Evolutionary conservation across 2,888 invertebrate genomes (phyloP).

Genomic region (Shargacucullia verbasci): DNA sequence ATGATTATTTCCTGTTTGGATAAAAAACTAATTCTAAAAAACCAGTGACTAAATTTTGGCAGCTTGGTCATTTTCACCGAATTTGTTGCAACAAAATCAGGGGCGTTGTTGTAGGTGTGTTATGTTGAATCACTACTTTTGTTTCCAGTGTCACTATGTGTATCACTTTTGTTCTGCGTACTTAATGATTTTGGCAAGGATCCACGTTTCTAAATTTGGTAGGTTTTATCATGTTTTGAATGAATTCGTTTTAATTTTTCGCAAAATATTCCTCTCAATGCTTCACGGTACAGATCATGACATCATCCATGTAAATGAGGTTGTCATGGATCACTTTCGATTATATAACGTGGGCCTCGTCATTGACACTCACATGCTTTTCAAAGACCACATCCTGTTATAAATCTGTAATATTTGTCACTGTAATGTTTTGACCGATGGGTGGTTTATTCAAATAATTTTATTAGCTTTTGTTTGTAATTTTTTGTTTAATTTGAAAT

Average conservation of each 20-base stretch:
- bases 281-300: conserved; percentile 49
- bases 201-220: conserved; percentile 30
- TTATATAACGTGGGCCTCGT: conserved; percentile 54
- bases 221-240: conserved; percentile 10
- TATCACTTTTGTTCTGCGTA: conserved; percentile 19
- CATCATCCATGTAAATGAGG: conserved; percentile 69
- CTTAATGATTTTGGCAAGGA: conserved; percentile 16
- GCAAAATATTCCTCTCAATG: conserved; percentile 15
- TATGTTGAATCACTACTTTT: conserved; percentile 54
- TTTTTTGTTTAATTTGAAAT: background rate
- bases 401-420: conserved; percentile 11
- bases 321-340: conserved; percentile 60
- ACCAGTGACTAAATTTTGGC: conserved; percentile 43
- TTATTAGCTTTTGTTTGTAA: background rate
- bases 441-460: conserved; percentile 1
- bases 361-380: conserved; percentile 25
- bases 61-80: conserved; percentile 46
- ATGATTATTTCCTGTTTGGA: conserved; percentile 36
- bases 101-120: conserved; percentile 44
- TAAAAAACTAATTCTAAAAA: conserved; percentile 36
- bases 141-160: conserved; percentile 34
- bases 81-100: conserved; percentile 34
- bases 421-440: conserved; percentile 12
- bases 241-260: conserved; percentile 18
- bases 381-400: conserved; percentile 30